Base-by-base conservation (phyloP, 2,113 vertebrate genomes). In the Melierax canorus region DNA sequence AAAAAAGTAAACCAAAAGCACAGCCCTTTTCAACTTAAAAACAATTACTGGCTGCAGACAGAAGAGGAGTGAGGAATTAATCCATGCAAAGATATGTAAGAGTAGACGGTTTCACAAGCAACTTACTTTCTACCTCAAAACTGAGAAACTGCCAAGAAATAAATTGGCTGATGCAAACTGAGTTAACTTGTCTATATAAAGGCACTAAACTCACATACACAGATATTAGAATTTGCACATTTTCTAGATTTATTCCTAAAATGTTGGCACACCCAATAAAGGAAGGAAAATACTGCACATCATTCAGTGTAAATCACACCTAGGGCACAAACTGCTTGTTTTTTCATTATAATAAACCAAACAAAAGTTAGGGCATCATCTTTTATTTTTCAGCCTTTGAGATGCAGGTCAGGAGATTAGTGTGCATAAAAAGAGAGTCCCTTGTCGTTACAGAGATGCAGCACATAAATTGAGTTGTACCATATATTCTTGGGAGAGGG, bases 81-180 rank as follows among this genome's bases (percentile, higher is more conserved):
- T 96, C 85, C 74, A 86, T 74, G 46, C 29, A 27, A 79, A 94
- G 69, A 78, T 72, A 34, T 72, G 14, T 51, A 92, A 95, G 85
- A 91, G 90, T 82, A 94, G 67, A 81, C 9, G 2, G 72, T 91
- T 97, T 69, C 48, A 86, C 18, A 71, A 95, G 77, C 45, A 94
- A 84, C 39, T 84, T 93, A 43, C 67, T 95, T 97, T 58, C 59
- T 91, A 59, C 85, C 63, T 76, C 71, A 30, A 88, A 96, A 92
- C 87, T 82, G 83, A 96, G 92, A 96, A 84, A 38, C 23, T 84
- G 72, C 84, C 89, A 95, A 96, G 45, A 97, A 97, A 94, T 82
- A 91, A 94, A 69, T 92, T 72, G 86, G 43, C 56, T 82, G 68
- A 92, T 63, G 50, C 13, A 79, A 84, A 77, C 48, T 71, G 51